These are phyloP conservation scores for Vanessa atalanta DNA, from an alignment of 1,140 invertebrate species.

Conservation along the genomic window DNA sequence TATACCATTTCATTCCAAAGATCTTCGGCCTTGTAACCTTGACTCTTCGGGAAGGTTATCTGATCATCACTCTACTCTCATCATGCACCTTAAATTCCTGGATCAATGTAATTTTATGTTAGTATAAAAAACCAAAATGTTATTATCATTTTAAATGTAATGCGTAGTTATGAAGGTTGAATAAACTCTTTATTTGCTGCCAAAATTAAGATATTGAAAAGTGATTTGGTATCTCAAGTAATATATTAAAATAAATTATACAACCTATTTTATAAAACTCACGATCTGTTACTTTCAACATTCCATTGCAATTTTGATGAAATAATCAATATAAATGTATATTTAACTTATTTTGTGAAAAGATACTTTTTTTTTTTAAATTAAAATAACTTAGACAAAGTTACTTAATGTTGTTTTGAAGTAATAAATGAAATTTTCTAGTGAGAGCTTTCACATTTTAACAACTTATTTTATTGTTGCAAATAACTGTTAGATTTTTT, in stretches of 20 bases:
- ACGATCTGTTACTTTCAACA: background rate
- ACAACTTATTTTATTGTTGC: background rate
- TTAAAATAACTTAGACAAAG: background rate
- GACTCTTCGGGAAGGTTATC: slow-evolving; percentile 52
- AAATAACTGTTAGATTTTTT: too few species aligned
- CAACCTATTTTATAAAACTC: background rate
- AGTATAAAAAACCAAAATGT: slow-evolving; percentile 52
- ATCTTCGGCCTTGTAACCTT: slow-evolving; percentile 58
- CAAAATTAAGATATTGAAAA: background rate
- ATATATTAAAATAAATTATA: background rate
- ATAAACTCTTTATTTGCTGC: slow-evolving; percentile 23
- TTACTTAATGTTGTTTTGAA: background rate
- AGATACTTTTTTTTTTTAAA: too few species aligned
- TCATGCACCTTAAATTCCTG: slow-evolving; percentile 77
- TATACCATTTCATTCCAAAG: slow-evolving; percentile 78
- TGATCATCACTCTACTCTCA: slow-evolving; percentile 64
- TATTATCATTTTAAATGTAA: slow-evolving; percentile 27
- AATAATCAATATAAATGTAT: background rate
- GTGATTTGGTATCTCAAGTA: background rate
- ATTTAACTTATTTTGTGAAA: too few species aligned
- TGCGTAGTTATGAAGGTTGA: slow-evolving; percentile 24
- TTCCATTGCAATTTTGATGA: background rate
- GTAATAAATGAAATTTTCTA: too few species aligned
- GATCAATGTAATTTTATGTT: slow-evolving; percentile 71
- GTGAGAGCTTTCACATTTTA: too few species aligned